Base-by-base conservation (phyloP, 1,140 invertebrate genomes). In the Sitodiplosis mosellana region DNA sequence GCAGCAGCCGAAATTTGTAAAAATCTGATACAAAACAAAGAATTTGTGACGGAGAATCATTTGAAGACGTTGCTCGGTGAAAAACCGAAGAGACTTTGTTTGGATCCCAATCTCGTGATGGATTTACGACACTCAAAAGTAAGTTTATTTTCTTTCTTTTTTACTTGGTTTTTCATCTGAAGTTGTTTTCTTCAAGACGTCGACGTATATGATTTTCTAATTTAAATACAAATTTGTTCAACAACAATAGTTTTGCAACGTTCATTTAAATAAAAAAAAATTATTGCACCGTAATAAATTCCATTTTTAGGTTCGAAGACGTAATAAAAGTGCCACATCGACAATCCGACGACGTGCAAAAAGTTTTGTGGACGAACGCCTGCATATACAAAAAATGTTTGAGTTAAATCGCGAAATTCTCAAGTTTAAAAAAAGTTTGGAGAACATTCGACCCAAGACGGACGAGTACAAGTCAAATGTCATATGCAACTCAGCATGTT, bases 121-220 rank as follows among this genome's bases (percentile, higher is more conserved):
- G 58, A 64, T 33, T 55, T 64, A 51, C 51, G 62, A 1, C 62
- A 64, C 46, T 53, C 61, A 49, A 57, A 61, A 58, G 62, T 64
- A 43, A 46, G 20, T 19, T 45, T 33, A 17, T 6, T n/a, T 22
- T 41, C 18, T 7, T 7, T n/a, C 11, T n/a, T n/a, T 41, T 41
- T n/a, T n/a, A n/a, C n/a, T n/a, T n/a, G n/a, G n/a, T n/a, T n/a
- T n/a, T n/a, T n/a, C n/a, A n/a, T n/a, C n/a, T n/a, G n/a, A n/a
- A n/a, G 34, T 36, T 36, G 8, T n/a, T 7, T 41, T 6, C 15
- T 41, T 18, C 7, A 41, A n/a, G 7, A 41, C 6, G 11, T 36
- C 17, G 15, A 21, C 3, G 19, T 2, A 20, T 20, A 36, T 10
- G 2, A 34, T 36, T 18, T 12, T 36, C 27, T 15, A 27, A 11